Base-by-base conservation (phyloP, 2,888 invertebrate species). In the Spicauda simplicius region DNA sequence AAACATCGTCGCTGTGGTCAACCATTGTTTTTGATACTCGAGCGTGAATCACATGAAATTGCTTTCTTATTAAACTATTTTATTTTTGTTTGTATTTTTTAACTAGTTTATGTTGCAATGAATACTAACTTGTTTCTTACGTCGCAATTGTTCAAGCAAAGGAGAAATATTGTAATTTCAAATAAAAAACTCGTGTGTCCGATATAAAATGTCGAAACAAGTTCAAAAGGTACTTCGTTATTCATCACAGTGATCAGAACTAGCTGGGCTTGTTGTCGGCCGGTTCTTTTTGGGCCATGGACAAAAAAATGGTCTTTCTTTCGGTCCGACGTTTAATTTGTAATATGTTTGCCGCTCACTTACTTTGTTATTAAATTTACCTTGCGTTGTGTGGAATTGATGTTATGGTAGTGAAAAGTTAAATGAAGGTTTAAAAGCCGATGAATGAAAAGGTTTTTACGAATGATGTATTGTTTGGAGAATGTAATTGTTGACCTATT, bases 241-340 rank as follows among this genome's bases (percentile, higher is more conserved):
- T 67, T 67, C 56, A 67, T 70, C 66, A 64, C 63, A 65, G 63
- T 65, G 69, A 59, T 59, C 77, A 77, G 33, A 69, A 68, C 69
- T 61, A 70, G 76, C 76, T 79, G 77, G 78, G 77, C 79, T 50
- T 76, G 78, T 72, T 73, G 75, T 73, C 72, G 74, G 82, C 85
- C 81, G 84, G 87, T 87, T 85, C 74, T 88, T 87, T 88, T 87
- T 80, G 83, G 86, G 87, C 82, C 87, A 87, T 71, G 86, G 82
- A 73, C 84, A 80, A 67, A 81, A 85, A 85, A 82, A 82, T 77
- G 70, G 76, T 80, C 80, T 82, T 84, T 83, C 78, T 78, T 73
- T 80, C 71, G 77, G 77, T 77, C 48, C 52, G 59, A 68, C 60
- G 60, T 69, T 66, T 62, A 63, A 58, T 54, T 59, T 61, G 48